Evolutionary conservation across 2,113 vertebrate genomes (phyloP), one percentile per base, ranked within the genome.

Genomic region (Felis chaus): DNA sequence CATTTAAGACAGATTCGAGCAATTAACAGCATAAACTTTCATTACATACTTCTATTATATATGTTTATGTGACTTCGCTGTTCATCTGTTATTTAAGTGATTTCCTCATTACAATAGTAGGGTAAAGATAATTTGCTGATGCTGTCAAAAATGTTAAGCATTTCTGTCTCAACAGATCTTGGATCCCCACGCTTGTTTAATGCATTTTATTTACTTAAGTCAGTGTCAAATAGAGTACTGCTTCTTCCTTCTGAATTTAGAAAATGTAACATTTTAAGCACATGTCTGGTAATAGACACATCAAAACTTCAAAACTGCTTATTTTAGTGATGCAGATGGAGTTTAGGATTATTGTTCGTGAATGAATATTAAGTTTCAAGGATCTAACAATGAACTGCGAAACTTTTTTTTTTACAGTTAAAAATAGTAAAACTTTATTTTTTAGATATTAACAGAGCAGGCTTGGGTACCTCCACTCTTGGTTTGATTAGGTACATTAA

Each of bases 11-110:
- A 98, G 97, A 98, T 97, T 98, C 97, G 16, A 97, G 97, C 97
- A 98, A 98, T 98, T 97, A 98, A 92, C 97, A 96, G 98, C 94
- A 98, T 91, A 96, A 98, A 98, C 98, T 98, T 98, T 98, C 98
- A 98, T 93, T 97, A 97, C 97, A 98, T 82, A 94, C 96, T 98
- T 98, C 98, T 97, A 66, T 98, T 98, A 97, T 98, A 88, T 96
- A 96, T 85, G 98, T 96, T 98, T 97, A 83, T 95, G 96, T 63
- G 97, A 94, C 97, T 98, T 96, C 69, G 97, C 50, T 98, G 97
- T 97, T 98, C 96, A 66, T 96, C 98, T 98, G 97, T 98, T 98
- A 98, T 98, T 98, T 98, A 95, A 98, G 95, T 98, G 96, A 98
- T 97, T 97, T 97, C 94, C 98, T 97, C 66, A 25, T 98, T 95